These are phyloP conservation scores for Copsychus sechellarum DNA, from an alignment of 2,113 vertebrate genomes.

Conservation along the genomic window DNA sequence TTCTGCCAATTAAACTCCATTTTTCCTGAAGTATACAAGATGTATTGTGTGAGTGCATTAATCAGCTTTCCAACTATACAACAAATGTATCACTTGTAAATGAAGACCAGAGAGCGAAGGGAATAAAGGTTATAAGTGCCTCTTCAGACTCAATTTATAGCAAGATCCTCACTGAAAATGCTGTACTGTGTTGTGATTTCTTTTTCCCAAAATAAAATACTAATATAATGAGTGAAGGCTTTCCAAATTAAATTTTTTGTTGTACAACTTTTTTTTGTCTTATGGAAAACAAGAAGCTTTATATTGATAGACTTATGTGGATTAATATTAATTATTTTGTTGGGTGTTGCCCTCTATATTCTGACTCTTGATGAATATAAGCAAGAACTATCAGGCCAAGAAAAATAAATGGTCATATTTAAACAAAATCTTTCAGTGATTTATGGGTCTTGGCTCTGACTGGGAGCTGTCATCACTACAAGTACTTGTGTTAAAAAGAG, in stretches of 20 bases:
- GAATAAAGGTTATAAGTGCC: background rate
- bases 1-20: background rate
- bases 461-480: slow-evolving; percentile 14
- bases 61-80: background rate
- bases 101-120: background rate
- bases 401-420: slow-evolving; percentile 24
- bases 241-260: background rate
- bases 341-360: background rate
- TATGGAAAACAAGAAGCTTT: background rate
- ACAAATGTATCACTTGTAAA: background rate
- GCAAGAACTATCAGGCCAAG: background rate
- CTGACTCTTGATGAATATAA: background rate
- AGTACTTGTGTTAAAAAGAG: background rate
- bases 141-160: background rate
- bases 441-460: slow-evolving; percentile 33
- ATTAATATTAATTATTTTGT: background rate
- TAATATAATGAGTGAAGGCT: background rate
- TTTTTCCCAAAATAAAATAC: background rate
- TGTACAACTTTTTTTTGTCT: background rate
- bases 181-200: background rate
- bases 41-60: background rate
- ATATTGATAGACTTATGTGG: rapidly evolving
- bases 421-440: slow-evolving; percentile 43
- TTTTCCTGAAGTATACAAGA: background rate
- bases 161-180: background rate